Evolutionary conservation across 2,797 vertebrate species (phyloP).

Genomic region (Acanthurus leucopareius): DNA sequence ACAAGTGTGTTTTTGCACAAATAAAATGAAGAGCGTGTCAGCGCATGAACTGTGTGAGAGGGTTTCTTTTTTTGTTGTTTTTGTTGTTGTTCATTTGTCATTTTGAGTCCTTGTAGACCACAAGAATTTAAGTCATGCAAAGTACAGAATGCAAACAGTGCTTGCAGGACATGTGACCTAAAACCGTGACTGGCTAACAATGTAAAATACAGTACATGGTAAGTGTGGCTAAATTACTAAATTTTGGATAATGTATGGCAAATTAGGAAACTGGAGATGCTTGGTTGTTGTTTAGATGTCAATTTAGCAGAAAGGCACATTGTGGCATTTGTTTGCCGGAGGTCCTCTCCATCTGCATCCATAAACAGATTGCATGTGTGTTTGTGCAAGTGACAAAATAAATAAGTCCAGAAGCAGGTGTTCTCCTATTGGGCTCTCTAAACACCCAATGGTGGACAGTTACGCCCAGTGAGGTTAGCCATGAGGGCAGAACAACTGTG

Average conservation of each 20-base stretch:
- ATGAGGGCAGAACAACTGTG: slow-evolving; percentile 68
- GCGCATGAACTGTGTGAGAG: not conserved
- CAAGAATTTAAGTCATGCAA: slow-evolving; percentile 26
- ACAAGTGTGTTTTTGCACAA: slow-evolving; percentile 7
- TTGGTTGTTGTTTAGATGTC: slow-evolving; percentile 30
- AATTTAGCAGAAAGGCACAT: slow-evolving; percentile 27
- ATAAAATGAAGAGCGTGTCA: slow-evolving; percentile 11
- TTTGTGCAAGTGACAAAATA: slow-evolving; percentile 73
- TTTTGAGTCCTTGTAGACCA: slow-evolving; percentile 21
- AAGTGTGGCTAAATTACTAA: not conserved
- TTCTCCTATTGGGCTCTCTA: slow-evolving; percentile 68
- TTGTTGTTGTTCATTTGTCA: slow-evolving; percentile 27
- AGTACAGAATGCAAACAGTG: not conserved
- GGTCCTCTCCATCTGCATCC: slow-evolving; percentile 63
- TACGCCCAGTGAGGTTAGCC: slow-evolving; percentile 78
- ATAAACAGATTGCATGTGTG: slow-evolving; percentile 70
- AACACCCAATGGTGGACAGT: slow-evolving; percentile 60
- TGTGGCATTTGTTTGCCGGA: slow-evolving; percentile 71
- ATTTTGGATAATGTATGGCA: slow-evolving; percentile 9
- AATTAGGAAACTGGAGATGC: slow-evolving; percentile 20
- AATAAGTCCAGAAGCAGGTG: slow-evolving; percentile 84
- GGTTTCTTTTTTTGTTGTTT: slow-evolving; percentile 13
- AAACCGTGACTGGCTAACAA: not conserved
- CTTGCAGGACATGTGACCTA: not conserved
- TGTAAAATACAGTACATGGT: not conserved